Conservation (phyloP, 2,888 invertebrate genomes). For the Eugnorisma glareosa region DNA sequence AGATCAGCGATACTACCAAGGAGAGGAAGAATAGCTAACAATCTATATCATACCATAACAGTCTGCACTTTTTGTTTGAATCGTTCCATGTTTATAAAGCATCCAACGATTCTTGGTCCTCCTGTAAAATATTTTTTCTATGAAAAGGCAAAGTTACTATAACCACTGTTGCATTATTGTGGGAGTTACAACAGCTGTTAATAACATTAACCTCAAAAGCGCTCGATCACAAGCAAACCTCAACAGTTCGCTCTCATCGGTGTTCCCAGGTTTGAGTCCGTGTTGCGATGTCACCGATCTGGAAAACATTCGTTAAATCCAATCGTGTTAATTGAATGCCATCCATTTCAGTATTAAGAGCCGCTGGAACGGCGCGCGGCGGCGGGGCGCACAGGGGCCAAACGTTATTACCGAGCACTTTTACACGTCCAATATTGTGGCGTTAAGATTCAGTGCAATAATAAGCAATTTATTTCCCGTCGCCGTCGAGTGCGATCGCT, state of each 20-base stretch:
- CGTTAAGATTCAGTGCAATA: conserved; percentile 56
- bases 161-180: neutral
- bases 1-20: neutral
- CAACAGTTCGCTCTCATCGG: conserved; percentile 1
- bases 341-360: conserved; percentile 71
- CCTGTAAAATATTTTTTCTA: neutral
- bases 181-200: neutral
- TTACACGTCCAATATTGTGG: conserved; percentile 31
- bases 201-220: neutral
- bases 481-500: conserved; percentile 36
- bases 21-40: neutral
- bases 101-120: neutral
- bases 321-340: conserved; percentile 74
- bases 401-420: conserved; percentile 36
- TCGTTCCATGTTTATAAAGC: neutral
- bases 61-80: neutral
- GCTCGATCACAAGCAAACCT: neutral
- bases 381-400: neutral
- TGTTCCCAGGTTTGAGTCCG: conserved; percentile 12
- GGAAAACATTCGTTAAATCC: conserved; percentile 51
- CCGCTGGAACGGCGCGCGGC: conserved; percentile 15
- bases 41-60: neutral
- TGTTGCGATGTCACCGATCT: conserved; percentile 24
- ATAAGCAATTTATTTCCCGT: conserved; percentile 64
- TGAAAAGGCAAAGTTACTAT: neutral